A percentile compares a stretch with the other conserved stretches of the same genome.
phyloP scores from a whole-genome alignment of 2,888 invertebrate species.

The Drosophila bunnanda region DNA sequence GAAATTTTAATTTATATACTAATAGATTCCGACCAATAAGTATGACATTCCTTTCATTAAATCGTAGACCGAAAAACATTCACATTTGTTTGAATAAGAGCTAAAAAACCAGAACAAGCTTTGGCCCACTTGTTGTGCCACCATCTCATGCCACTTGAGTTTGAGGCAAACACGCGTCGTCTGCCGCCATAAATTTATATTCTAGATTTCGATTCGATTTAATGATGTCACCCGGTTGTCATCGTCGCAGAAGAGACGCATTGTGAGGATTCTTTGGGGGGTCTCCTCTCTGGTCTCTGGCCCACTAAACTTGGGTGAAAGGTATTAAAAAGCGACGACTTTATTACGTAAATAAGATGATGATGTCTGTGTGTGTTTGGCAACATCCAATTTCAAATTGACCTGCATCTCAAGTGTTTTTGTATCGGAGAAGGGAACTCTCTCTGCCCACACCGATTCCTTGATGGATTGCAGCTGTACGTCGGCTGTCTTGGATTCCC shows the following conservation, averaged over 20 bases:
- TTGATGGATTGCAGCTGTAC: conserved; percentile 76
- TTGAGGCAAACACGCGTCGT: conserved; percentile 36
- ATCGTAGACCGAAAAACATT: background rate
- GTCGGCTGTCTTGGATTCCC: conserved; percentile 23
- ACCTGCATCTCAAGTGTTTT: conserved; percentile 62
- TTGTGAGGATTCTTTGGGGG: conserved; percentile 55
- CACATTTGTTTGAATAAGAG: conserved; percentile 15
- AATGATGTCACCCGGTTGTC: conserved; percentile 54
- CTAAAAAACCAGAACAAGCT: conserved; percentile 24
- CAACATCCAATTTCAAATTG: conserved; percentile 41
- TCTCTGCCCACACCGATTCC: conserved; percentile 29
- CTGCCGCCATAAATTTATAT: conserved; percentile 49
- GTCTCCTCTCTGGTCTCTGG: background rate
- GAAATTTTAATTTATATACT: background rate
- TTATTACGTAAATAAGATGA: conserved; percentile 34
- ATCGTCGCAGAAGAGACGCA: conserved; percentile 26
- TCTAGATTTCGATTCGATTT: conserved; percentile 57
- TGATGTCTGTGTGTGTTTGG: conserved; percentile 7
- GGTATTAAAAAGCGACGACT: conserved; percentile 13
- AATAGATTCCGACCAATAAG: background rate
- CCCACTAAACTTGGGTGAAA: conserved; percentile 43
- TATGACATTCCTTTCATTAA: background rate
- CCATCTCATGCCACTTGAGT: conserved; percentile 32
- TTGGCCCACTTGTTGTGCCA: conserved; percentile 41
- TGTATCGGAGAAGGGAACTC: conserved; percentile 21